Conservation (phyloP, 1,140 invertebrate genomes). For the Sweltsa coloradensis region DNA sequence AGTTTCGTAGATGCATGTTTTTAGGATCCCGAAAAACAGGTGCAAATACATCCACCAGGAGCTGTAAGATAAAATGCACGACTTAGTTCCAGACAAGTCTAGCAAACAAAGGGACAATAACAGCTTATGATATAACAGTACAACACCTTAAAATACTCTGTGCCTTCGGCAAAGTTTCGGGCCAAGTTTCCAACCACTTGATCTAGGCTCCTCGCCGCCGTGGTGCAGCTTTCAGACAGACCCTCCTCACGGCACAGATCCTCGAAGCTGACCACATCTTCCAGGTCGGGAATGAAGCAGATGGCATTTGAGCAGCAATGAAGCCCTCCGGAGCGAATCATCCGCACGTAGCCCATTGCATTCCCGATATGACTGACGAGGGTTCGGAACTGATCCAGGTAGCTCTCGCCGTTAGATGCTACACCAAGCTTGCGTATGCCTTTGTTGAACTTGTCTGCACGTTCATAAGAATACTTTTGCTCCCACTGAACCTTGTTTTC, state of each 20-base stretch:
- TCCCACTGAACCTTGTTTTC: slow-evolving; percentile 40
- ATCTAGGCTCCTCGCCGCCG: slow-evolving; percentile 61
- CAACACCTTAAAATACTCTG: slow-evolving; percentile 84
- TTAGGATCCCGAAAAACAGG: slow-evolving; percentile 75
- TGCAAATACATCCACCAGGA: slow-evolving; percentile 87
- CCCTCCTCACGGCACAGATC: slow-evolving; percentile 38
- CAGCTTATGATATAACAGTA: slow-evolving; percentile 5
- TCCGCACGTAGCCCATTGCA: slow-evolving; percentile 89
- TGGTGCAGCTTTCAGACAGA: slow-evolving; percentile 43
- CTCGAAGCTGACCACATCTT: slow-evolving; percentile 53
- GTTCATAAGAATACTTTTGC: slow-evolving; percentile 67
- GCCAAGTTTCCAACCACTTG: slow-evolving; percentile 63
- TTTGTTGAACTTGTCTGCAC: slow-evolving; percentile 91
- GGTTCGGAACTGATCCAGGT: slow-evolving; percentile 86
- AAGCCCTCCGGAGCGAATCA: slow-evolving; percentile 86
- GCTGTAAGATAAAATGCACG: slow-evolving; percentile 29
- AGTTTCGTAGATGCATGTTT: slow-evolving; percentile 85
- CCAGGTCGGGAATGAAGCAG: slow-evolving; percentile 77
- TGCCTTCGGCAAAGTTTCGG: slow-evolving; percentile 82
- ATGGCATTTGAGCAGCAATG: slow-evolving; percentile 86
- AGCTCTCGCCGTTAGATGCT: slow-evolving; percentile 68
- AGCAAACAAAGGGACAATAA: too few species aligned
- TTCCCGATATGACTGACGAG: slow-evolving; percentile 93
- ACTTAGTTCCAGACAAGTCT: too few species aligned
- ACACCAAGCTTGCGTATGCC: slow-evolving; percentile 82